Evolutionary conservation across 2,888 invertebrate species (phyloP).

Genomic region (Caenorhabditis doughertyi): DNA sequence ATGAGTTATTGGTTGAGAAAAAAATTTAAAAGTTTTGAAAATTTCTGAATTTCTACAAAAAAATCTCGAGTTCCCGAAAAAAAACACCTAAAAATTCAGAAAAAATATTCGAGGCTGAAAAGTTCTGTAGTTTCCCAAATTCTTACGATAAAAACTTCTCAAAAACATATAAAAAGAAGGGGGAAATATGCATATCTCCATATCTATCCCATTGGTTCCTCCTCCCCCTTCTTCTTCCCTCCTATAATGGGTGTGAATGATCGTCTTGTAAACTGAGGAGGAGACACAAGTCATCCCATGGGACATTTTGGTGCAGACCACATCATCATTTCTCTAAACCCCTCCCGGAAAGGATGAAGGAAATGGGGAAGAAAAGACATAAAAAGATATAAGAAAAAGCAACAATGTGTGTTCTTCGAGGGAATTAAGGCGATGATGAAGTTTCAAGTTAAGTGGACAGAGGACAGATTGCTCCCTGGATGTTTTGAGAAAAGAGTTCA

Average conservation of each 20-base stretch:
- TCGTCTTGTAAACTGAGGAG: slow-evolving; percentile 7
- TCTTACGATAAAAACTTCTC: no score
- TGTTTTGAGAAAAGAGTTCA: neutral
- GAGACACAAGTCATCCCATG: neutral
- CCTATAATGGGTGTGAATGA: slow-evolving; percentile 36
- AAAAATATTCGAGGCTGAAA: no score
- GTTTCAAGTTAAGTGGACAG: no score
- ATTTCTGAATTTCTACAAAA: no score
- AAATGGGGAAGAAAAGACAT: neutral
- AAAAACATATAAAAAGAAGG: neutral
- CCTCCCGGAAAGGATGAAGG: neutral
- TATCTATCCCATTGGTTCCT: neutral
- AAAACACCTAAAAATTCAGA: no score
- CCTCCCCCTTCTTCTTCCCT: neutral
- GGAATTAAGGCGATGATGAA: slow-evolving; percentile 19
- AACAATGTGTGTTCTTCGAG: neutral
- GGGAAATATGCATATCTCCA: slow-evolving; percentile 1
- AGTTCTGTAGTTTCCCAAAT: no score
- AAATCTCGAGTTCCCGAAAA: no score
- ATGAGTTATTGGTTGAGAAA: no score
- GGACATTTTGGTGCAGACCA: neutral
- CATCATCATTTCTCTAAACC: neutral
- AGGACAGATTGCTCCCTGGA: slow-evolving; percentile 10
- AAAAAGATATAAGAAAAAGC: neutral
- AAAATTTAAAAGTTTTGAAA: no score